Evolutionary conservation across 1,140 invertebrate species (phyloP), one percentile per base, ranked within the genome.

Genomic region (Saccostrea echinata): DNA sequence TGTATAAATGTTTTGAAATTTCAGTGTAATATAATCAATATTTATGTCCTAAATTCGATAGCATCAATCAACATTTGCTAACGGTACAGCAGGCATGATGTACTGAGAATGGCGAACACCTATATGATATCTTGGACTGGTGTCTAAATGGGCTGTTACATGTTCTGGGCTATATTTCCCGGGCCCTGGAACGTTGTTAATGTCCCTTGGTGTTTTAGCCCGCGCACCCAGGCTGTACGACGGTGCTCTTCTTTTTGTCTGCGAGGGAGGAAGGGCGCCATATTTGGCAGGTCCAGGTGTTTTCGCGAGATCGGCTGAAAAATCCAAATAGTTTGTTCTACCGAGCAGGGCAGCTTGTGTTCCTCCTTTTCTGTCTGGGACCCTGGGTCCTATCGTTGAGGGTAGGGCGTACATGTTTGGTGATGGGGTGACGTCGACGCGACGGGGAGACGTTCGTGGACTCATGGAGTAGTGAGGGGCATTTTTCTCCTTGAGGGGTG

Each of bases 261-360:
- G 76, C 55, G 89, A 83, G 1, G 87, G 64, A 13, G 91, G 55
- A 6, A 86, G 27, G 13, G 88, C 52, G 11, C 61, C 82, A 81
- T 93, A 93, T 16, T 27, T 71, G 1, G 92, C 91, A 1, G 92
- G 92, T 35, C 92, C 92, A 0, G 92, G 92, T 2, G 91, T 90
- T 85, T 89, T 90, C 64, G 92, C 90, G 80, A 90, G 87, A 80
- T 93, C 92, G 80, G 90, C 86, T 52, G 91, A 84, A 68, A 91
- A 92, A 71, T 87, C 88, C 83, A 84, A 64, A 12, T 90, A 88
- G 27, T 30, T 51, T 8, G 76, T 89, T 24, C 84, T 90, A 4
- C 89, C 89, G 51, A 24, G 61, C 21, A 91, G 86, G 16, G 86
- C 68, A 6, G 87, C 57, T 9, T 88, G 89, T 21, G 90, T 85